These are phyloP conservation scores for Hetaerina titia DNA, from an alignment of 2,888 invertebrate species.

Conservation along the genomic window DNA sequence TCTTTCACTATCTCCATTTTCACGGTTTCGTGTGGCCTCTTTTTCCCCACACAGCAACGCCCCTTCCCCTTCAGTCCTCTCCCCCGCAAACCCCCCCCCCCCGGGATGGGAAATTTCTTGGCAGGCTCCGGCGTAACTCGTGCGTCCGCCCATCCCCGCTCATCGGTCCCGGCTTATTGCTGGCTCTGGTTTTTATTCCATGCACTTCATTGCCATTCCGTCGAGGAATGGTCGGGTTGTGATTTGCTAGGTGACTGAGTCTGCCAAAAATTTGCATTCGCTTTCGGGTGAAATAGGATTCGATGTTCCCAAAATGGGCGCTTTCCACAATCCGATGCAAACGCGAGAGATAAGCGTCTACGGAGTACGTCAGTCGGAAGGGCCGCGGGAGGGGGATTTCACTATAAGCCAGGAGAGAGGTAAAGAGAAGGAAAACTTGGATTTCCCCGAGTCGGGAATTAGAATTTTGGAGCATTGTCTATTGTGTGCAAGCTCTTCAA, in stretches of 20 bases:
- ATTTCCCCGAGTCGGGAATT: no score
- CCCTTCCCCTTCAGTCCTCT: background rate
- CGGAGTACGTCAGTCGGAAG: no score
- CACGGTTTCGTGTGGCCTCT: background rate
- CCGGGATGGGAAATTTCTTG: background rate
- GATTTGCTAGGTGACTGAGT: constrained; percentile 9
- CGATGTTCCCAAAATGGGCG: background rate
- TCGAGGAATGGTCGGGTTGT: background rate
- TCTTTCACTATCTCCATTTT: background rate
- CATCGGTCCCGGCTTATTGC: background rate
- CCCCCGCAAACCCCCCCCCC: background rate
- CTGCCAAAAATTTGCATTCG: constrained; percentile 17
- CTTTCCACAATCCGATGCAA: background rate
- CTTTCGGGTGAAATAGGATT: background rate
- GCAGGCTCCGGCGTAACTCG: background rate
- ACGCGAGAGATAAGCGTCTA: no score
- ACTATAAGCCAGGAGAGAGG: no score
- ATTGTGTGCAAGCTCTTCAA: no score
- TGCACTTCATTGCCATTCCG: constrained; percentile 8
- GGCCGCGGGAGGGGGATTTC: no score
- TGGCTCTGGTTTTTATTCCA: background rate
- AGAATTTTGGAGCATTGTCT: no score
- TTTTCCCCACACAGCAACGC: background rate
- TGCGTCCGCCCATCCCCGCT: background rate
- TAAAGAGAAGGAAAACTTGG: no score